Evolutionary conservation across 2,888 invertebrate species (phyloP).

Genomic region (Eupeodes latifasciatus): DNA sequence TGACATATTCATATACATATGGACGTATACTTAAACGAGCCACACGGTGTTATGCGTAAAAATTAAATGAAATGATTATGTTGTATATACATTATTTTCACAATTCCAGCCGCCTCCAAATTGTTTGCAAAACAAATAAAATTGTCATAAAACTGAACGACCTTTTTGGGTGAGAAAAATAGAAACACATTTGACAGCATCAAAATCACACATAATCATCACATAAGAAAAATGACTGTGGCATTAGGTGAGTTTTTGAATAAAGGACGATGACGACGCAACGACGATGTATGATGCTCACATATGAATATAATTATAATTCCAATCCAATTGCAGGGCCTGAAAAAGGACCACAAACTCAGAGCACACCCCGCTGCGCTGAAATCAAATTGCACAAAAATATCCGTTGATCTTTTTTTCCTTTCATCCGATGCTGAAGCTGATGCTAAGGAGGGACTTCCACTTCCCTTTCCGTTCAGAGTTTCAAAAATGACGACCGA

Average conservation of each 20-base stretch:
- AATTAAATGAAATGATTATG: constrained; percentile 65
- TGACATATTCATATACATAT: too few relatives aligned
- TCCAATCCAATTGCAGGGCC: constrained; percentile 33
- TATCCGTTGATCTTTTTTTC: constrained; percentile 50
- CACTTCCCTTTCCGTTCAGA: constrained; percentile 19
- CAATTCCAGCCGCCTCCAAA: constrained; percentile 65
- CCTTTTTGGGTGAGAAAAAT: constrained; percentile 50
- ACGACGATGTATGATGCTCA: constrained; percentile 32
- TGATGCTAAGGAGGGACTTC: constrained; percentile 26
- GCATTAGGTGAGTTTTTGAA: constrained; percentile 61
- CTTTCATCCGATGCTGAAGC: too few relatives aligned
- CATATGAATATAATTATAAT: constrained; percentile 72
- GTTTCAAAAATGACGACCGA: constrained; percentile 26
- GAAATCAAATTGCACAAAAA: constrained; percentile 53
- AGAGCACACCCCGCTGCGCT: constrained; percentile 50
- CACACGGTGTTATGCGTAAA: constrained; percentile 13
- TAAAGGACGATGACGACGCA: neutral
- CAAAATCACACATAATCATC: constrained; percentile 31
- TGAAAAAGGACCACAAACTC: constrained; percentile 20
- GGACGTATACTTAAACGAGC: neutral
- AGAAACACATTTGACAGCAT: constrained; percentile 42
- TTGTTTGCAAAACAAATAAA: constrained; percentile 74
- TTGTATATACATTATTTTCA: constrained; percentile 17
- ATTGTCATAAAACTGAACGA: constrained; percentile 72
- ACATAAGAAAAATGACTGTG: constrained; percentile 23